phyloP scores from a whole-genome alignment of 35 echinoderm and acorn worm genomes.

The Heliocidaris erythrogramma region DNA sequence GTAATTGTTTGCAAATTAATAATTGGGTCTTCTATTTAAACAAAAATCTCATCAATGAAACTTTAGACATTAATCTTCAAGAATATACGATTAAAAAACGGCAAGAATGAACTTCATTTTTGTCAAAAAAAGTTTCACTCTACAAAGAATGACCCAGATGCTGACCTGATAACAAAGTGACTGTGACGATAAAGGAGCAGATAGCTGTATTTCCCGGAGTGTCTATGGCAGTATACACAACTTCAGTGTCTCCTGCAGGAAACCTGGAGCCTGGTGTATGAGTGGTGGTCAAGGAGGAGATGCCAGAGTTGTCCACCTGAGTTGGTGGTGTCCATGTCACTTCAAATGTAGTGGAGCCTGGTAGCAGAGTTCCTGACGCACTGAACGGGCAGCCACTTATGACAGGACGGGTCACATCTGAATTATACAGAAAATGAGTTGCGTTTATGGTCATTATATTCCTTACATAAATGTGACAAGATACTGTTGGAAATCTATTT shows the following conservation, averaged over 20 bases:
- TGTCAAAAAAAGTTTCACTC: too few species aligned
- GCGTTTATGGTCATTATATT: too few species aligned
- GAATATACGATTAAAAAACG: too few species aligned
- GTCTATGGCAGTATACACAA: constrained; percentile 70
- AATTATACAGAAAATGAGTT: not conserved
- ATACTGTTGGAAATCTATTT: too few species aligned
- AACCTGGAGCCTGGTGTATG: constrained; percentile 40
- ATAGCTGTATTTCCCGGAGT: constrained; percentile 32
- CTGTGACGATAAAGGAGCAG: constrained; percentile 58
- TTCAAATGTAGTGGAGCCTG: not conserved
- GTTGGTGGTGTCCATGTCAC: constrained; percentile 64
- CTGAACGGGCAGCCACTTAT: constrained; percentile 50
- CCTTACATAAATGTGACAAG: too few species aligned
- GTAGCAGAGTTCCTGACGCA: not conserved
- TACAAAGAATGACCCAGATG: too few species aligned
- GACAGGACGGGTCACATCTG: constrained; percentile 17
- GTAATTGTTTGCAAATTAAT: too few species aligned
- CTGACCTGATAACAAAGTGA: constrained; percentile 7
- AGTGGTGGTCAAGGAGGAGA: constrained; percentile 39
- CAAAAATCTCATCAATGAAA: too few species aligned
- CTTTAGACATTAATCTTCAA: too few species aligned
- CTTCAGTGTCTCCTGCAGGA: constrained; percentile 48
- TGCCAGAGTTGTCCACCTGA: constrained; percentile 60
- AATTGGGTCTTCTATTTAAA: too few species aligned
- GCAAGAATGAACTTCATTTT: too few species aligned